Evolutionary conservation across 2,797 vertebrate species (phyloP).

Genomic region (Sebastes hubbsi): DNA sequence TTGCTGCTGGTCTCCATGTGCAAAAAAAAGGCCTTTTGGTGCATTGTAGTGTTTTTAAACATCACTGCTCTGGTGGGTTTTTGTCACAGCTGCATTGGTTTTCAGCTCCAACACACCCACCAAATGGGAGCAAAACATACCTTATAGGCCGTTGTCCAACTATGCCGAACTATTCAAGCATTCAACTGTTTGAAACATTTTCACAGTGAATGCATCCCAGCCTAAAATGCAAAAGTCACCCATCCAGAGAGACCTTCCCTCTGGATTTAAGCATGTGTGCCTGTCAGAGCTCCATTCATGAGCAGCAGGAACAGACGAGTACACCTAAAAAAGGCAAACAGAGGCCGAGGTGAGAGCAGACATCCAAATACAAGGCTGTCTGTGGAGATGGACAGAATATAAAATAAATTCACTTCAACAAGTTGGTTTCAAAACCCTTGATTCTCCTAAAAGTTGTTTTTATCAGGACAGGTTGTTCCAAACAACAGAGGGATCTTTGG

Average conservation of each 20-base stretch:
- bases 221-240: slow-evolving; percentile 44
- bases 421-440: not conserved
- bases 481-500: not conserved
- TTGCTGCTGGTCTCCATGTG: not conserved
- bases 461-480: not conserved
- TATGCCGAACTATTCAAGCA: slow-evolving; percentile 13
- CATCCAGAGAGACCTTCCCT: slow-evolving; percentile 38
- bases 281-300: slow-evolving; percentile 23
- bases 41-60: not conserved
- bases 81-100: slow-evolving; percentile 5
- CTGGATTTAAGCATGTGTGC: slow-evolving; percentile 16
- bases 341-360: not conserved
- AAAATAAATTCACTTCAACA: not conserved
- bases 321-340: not conserved
- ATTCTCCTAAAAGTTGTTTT: not conserved
- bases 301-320: slow-evolving; percentile 17
- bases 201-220: slow-evolving; percentile 32
- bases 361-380: not conserved
- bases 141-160: slow-evolving; percentile 10
- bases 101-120: slow-evolving; percentile 11
- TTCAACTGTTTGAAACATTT: slow-evolving; percentile 47
- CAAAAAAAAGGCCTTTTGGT: not conserved
- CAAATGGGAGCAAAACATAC: slow-evolving; percentile 5
- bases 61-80: not conserved
- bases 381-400: not conserved